Percentiles rank a stretch among this genome's conserved stretches.
These are phyloP conservation scores for Megaceryle torquata DNA, from an alignment of 2,113 vertebrate species.

Conservation along the genomic window DNA sequence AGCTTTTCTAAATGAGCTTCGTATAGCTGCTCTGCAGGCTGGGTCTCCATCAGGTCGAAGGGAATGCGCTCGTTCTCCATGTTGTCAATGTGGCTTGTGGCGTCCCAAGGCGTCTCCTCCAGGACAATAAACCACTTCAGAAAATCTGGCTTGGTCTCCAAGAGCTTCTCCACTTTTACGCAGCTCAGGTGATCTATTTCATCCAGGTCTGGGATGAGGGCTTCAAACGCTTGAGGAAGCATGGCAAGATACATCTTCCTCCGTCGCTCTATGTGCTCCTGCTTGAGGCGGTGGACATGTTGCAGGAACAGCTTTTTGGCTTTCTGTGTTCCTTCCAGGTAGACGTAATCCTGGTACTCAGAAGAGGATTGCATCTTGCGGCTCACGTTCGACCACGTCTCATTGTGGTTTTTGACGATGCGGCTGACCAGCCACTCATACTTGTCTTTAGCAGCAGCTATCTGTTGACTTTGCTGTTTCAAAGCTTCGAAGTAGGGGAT, in stretches of 20 bases:
- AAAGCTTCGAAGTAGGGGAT: constrained; percentile 95
- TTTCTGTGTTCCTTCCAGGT: constrained; percentile 91
- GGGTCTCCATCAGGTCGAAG: constrained; percentile 90
- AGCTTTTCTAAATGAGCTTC: constrained; percentile 88
- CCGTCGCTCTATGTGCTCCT: constrained; percentile 91
- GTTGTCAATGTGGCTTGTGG: constrained; percentile 85
- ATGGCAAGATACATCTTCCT: constrained; percentile 81
- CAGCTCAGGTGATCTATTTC: constrained; percentile 91
- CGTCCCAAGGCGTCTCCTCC: constrained; percentile 95
- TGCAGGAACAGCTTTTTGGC: constrained; percentile 95
- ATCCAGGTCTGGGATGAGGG: constrained; percentile 85
- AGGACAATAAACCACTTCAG: constrained; percentile 91
- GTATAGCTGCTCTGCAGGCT: constrained; percentile 81
- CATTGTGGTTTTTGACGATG: constrained; percentile 90
- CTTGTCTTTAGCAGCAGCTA: constrained; percentile 92
- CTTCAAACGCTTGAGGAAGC: constrained; percentile 85
- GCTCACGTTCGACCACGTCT: constrained; percentile 81
- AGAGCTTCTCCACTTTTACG: constrained; percentile 84
- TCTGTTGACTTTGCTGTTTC: constrained; percentile 97
- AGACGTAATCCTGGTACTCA: constrained; percentile 93
- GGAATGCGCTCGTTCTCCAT: constrained; percentile 88
- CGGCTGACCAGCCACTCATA: constrained; percentile 92
- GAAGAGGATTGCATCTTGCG: constrained; percentile 83
- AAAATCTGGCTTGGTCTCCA: constrained; percentile 91
- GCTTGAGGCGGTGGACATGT: constrained; percentile 90